Base-by-base conservation (phyloP, 2,888 invertebrate species). In the Falcaria lacertinaria region DNA sequence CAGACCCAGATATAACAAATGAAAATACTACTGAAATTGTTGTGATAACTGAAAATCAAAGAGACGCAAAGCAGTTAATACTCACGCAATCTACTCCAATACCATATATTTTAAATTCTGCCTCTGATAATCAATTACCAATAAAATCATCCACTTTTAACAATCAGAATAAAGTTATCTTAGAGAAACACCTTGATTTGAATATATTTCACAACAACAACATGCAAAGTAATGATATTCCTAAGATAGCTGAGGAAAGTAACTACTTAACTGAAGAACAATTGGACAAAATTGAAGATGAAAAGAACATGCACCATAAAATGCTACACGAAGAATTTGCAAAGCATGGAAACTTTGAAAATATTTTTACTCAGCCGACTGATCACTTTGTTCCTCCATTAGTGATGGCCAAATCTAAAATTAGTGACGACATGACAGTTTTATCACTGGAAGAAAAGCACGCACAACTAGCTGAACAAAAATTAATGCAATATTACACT, bases 381-480 rank as follows among this genome's bases (percentile, higher is more conserved):
- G 90, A 90, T 53, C 89, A 89, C 54, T 90, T 90, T 55, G 77
- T 90, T 17, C 90, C 90, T 3, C 90, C 90, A 2, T 55, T 90
- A 19, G 89, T 90, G 2, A 90, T 90, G 86, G 90, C 90, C 17
- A 90, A 89, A 54, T 82, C 90, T 39, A 90, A 81, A 69, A 71
- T 88, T 17, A 84, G 83, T 51, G 80, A 89, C 47, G 90, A 90
- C 42, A 89, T 90, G 89, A 88, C 79, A 19, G 87, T 89, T 36
- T 64, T 89, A 48, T 88, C 90, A 3, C 63, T 89, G 60, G 70
- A 89, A 75, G 83, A 87, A 76, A 81, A 90, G 72, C 76, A 86
- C 65, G 81, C 84, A 15, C 84, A 85, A 59, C 49, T 84, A 28
- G 78, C 81, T 43, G 81, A 81, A 59, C 71, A 79, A 47, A 66